Percentiles rank a stretch among this genome's conserved stretches.
phyloP scores from a whole-genome alignment of 2,797 vertebrate species.

The Anomalospiza imberbis region DNA sequence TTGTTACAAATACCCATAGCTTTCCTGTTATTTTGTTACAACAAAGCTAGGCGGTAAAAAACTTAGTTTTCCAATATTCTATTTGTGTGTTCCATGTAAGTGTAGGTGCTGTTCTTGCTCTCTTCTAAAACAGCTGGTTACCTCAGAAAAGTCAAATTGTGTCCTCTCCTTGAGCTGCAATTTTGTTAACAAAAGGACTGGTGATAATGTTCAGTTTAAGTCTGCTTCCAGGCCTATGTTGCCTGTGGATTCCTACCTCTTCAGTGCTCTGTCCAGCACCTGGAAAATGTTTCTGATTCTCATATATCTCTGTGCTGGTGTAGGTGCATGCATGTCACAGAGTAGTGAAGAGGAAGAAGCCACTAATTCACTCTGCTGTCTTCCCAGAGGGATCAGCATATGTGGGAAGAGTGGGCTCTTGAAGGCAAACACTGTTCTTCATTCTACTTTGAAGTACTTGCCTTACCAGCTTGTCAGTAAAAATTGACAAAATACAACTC shows the following conservation, averaged over 20 bases:
- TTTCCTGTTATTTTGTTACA: background rate
- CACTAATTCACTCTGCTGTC: background rate
- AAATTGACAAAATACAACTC: slow-evolving; percentile 18
- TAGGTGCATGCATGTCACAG: background rate
- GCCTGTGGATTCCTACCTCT: background rate
- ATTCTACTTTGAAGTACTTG: slow-evolving; percentile 42
- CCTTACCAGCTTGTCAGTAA: slow-evolving; percentile 9
- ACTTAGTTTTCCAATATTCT: background rate
- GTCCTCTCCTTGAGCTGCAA: background rate
- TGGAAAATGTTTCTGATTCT: background rate
- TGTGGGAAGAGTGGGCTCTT: background rate
- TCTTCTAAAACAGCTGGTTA: background rate
- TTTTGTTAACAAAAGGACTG: background rate
- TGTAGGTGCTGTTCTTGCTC: background rate
- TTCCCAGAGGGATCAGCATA: background rate
- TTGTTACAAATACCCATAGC: background rate
- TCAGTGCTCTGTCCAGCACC: background rate
- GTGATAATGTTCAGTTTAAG: background rate
- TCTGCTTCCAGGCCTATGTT: background rate
- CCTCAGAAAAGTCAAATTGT: background rate
- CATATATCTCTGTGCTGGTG: background rate
- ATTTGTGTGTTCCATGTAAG: background rate
- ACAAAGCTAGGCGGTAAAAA: background rate
- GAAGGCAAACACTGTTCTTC: background rate
- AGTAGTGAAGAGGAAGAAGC: background rate